Evolutionary conservation across 2,113 vertebrate species (phyloP).

Genomic region (Anhinga rufa): DNA sequence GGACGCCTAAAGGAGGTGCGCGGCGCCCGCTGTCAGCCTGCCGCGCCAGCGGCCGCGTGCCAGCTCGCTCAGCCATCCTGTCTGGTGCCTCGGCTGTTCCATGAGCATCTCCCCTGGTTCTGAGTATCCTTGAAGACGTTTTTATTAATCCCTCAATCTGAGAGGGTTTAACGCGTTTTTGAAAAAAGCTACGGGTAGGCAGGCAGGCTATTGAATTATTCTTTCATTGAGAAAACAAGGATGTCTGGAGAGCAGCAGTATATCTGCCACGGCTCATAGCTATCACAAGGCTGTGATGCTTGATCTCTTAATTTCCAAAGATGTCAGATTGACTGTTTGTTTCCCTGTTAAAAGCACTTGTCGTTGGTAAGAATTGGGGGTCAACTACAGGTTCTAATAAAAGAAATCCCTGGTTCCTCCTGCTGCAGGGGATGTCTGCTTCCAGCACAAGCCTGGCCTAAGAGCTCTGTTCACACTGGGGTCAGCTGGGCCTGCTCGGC

Average conservation of each 20-base stretch:
- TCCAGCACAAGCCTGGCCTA: background rate
- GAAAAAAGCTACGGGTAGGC: accelerated
- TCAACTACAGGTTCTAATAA: background rate
- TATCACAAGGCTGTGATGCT: background rate
- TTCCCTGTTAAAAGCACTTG: background rate
- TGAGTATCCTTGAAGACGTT: background rate
- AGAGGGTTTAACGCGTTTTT: background rate
- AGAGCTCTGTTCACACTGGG: background rate
- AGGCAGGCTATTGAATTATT: background rate
- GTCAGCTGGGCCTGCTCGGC: background rate
- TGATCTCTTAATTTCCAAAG: background rate
- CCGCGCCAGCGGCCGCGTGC: accelerated
- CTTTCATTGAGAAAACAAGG: background rate
- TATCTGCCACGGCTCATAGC: background rate
- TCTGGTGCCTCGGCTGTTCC: accelerated
- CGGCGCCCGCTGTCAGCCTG: accelerated
- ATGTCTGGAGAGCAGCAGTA: background rate
- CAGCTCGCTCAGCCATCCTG: accelerated
- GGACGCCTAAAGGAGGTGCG: background rate
- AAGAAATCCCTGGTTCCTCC: background rate
- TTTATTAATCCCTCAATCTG: background rate
- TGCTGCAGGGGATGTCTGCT: background rate
- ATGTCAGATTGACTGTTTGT: background rate
- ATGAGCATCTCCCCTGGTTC: background rate
- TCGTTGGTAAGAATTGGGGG: background rate